Evolutionary conservation across 1,140 invertebrate species (phyloP).

Genomic region (Leguminivora glycinivorella): DNA sequence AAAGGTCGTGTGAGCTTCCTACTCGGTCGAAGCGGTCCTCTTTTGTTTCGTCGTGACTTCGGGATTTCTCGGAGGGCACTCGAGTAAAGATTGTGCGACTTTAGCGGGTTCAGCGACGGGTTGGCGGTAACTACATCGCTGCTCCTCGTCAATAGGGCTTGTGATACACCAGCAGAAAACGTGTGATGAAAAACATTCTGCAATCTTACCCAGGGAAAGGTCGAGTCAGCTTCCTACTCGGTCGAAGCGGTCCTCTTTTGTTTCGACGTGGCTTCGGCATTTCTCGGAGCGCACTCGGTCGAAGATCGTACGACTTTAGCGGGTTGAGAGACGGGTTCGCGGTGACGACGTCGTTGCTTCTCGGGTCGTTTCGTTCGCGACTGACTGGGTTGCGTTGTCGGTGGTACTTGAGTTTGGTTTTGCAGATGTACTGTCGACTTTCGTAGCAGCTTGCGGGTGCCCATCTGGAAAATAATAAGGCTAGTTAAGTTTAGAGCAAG

Average conservation of each 20-base stretch:
- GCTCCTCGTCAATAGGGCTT: constrained; percentile 29
- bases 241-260: constrained; percentile 49
- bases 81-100: constrained; percentile 61
- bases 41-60: constrained; percentile 42
- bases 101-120: constrained; percentile 51
- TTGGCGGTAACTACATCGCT: constrained; percentile 67
- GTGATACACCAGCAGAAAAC: no score
- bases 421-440: constrained; percentile 84
- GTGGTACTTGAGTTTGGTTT: constrained; percentile 78
- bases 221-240: constrained; percentile 53
- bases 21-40: constrained; percentile 48
- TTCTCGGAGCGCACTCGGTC: constrained; percentile 45
- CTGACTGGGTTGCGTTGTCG: constrained; percentile 55
- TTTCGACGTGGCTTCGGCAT: constrained; percentile 42
- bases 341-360: constrained; percentile 65
- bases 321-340: constrained; percentile 56
- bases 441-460: constrained; percentile 80
- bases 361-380: constrained; percentile 61
- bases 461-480: constrained; percentile 77
- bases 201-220: constrained; percentile 66
- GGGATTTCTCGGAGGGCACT: constrained; percentile 43
- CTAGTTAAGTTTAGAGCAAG: not conserved
- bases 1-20: constrained; percentile 61
- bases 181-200: not conserved
- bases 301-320: constrained; percentile 61